Evolutionary conservation across 2,113 vertebrate species (phyloP), one percentile per base, ranked within the genome.

Genomic region (Carollia perspicillata): DNA sequence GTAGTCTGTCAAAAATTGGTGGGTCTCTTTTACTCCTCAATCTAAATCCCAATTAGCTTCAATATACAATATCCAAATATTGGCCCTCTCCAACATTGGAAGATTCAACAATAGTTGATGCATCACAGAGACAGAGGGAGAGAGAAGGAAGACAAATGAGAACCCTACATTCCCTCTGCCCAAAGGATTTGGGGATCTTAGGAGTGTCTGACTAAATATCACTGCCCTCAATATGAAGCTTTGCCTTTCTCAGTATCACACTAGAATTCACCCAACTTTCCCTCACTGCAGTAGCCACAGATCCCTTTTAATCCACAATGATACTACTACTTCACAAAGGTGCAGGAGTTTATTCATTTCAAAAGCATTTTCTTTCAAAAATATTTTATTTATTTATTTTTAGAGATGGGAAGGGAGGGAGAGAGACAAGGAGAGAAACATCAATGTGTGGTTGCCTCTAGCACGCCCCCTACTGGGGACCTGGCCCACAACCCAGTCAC

Each of bases 241-340:
- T 87, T 81, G 18, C 3, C 17, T 77, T 92, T 83, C 53, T 80
- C 37, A 37, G 49, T 89, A 80, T 33, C 37, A 91, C 47, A 84
- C 18, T 44, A 11, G 51, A 80, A 6, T 93, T 77, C 53, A 88
- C 7, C 51, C 26, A 85, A 30, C 14, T 80, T 77, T 1, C 7
- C 11, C 49, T 90, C 78, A 85, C 12, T 83, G 13, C 33, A 68
- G 26, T 80, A 84, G 35, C 14, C 35, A 78, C 16, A 83, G 28
- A 51, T 91, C 28, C 20, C 30, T 47, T 90, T 97, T 72, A 96
- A 88, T 72, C 26, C 23, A 89, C 60, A 96, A 11, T 74, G 35
- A 85, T 85, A 66, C 3, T 28, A 75, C 17, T 69, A 68, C 18
- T 18, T 84, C 40, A 85, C 23, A 35, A 35, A 94, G 35, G 79